A percentile compares a stretch with the other conserved stretches of the same genome.
Conservation (phyloP, 2,888 invertebrate species). For the Sylvicola cinctus region DNA sequence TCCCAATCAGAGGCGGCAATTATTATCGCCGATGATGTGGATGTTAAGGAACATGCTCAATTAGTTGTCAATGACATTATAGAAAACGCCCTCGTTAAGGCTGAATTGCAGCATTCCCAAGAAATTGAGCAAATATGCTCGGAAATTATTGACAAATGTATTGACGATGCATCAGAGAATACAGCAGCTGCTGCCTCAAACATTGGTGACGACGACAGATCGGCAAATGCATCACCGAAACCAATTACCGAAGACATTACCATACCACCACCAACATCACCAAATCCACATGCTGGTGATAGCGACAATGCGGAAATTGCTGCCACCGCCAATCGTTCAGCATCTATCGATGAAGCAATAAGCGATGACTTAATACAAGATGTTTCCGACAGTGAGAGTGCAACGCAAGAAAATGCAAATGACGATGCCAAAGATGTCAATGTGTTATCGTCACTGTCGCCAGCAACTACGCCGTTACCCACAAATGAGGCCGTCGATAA, state of each 20-base stretch:
- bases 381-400: too few relatives aligned
- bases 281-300: too few relatives aligned
- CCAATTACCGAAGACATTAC: too few relatives aligned
- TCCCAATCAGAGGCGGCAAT: conserved; percentile 7
- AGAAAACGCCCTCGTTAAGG: conserved; percentile 28
- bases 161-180: too few relatives aligned
- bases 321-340: too few relatives aligned
- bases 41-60: conserved; percentile 19
- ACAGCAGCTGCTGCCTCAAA: too few relatives aligned
- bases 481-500: not conserved
- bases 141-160: conserved; percentile 7
- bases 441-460: not conserved
- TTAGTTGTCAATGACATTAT: conserved; percentile 30
- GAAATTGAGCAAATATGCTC: not conserved
- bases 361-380: too few relatives aligned
- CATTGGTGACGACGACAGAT: too few relatives aligned
- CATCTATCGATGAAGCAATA: too few relatives aligned
- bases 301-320: too few relatives aligned
- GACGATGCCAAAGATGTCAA: not conserved
- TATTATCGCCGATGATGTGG: conserved; percentile 7
- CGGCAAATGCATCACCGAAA: too few relatives aligned
- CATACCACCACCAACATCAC: too few relatives aligned
- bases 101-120: conserved; percentile 10
- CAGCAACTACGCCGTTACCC: not conserved
- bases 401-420: not conserved